A percentile compares a stretch with the other conserved stretches of the same genome.
Conservation (phyloP, 2,888 invertebrate genomes). For the Micoletzkya japonica region DNA sequence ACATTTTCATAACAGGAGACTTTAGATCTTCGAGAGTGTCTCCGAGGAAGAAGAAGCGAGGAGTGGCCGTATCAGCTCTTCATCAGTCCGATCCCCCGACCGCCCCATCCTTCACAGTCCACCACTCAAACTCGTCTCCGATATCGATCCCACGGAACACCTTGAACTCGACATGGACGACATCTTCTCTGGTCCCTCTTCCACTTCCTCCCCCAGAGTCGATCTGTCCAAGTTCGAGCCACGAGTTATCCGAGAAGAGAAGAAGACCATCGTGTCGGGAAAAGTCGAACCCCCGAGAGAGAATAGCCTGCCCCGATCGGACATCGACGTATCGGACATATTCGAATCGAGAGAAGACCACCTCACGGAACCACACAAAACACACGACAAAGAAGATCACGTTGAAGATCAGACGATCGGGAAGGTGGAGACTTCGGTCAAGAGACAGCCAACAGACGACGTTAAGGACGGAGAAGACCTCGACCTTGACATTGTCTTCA, state of each 20-base stretch:
- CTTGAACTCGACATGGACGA: not conserved
- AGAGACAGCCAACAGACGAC: no score
- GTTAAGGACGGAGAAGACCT: slow-evolving; percentile 10
- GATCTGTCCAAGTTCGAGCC: slow-evolving; percentile 19
- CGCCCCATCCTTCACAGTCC: not conserved
- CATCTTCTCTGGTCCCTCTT: not conserved
- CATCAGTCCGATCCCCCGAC: not conserved
- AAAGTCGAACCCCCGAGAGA: not conserved
- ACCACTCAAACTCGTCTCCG: not conserved
- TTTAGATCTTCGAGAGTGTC: no score
- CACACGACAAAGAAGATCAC: not conserved
- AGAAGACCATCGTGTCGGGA: not conserved
- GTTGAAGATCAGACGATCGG: not conserved
- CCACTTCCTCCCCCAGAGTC: not conserved
- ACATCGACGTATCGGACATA: no score
- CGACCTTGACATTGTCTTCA: slow-evolving; percentile 18
- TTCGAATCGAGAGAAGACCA: not conserved
- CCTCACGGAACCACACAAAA: not conserved
- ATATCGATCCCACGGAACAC: not conserved
- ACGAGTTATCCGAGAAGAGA: not conserved
- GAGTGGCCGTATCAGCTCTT: no score
- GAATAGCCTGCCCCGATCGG: not conserved
- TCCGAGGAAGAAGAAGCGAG: not conserved
- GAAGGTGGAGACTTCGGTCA: not conserved
- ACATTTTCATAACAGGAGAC: no score